phyloP scores from a whole-genome alignment of 1,140 invertebrate species.

The Sarcophaga peregrina region DNA sequence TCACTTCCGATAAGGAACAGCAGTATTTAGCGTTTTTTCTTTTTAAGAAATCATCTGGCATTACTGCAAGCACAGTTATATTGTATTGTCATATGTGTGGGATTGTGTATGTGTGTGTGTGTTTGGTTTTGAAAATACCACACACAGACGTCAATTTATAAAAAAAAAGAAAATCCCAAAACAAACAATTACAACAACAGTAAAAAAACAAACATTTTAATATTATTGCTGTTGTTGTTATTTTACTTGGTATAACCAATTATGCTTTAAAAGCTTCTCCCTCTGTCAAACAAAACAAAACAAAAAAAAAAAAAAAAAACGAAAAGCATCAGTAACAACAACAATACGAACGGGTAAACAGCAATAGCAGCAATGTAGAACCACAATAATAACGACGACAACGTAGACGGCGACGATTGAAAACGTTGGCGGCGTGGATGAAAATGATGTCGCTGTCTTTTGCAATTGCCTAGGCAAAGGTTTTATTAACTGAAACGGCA shows the following conservation, averaged over 20 bases:
- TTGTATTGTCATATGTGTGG: too few relatives aligned
- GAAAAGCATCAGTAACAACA: constrained; percentile 15
- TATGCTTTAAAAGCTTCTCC: constrained; percentile 26
- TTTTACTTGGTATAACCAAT: constrained; percentile 24
- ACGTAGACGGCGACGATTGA: not conserved
- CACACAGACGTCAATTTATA: constrained; percentile 11
- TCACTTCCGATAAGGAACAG: too few relatives aligned
- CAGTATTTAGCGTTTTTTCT: too few relatives aligned
- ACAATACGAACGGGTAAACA: not conserved
- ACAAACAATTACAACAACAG: constrained; percentile 8
- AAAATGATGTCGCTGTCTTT: constrained; percentile 3
- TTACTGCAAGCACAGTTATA: too few relatives aligned
- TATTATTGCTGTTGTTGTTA: not conserved
- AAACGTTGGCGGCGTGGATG: not conserved
- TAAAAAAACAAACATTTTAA: not conserved
- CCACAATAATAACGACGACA: not conserved
- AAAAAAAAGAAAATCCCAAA: constrained; percentile 8
- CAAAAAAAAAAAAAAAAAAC: not conserved
- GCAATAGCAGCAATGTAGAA: not conserved
- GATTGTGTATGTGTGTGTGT: not conserved
- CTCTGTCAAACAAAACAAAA: not conserved
- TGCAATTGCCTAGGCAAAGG: constrained; percentile 19
- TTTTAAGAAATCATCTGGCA: too few relatives aligned
- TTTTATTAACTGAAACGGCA: constrained; percentile 4
- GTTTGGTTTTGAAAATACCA: not conserved